phyloP scores from a whole-genome alignment of 2,888 invertebrate genomes.

The Drosophila falleni region DNA sequence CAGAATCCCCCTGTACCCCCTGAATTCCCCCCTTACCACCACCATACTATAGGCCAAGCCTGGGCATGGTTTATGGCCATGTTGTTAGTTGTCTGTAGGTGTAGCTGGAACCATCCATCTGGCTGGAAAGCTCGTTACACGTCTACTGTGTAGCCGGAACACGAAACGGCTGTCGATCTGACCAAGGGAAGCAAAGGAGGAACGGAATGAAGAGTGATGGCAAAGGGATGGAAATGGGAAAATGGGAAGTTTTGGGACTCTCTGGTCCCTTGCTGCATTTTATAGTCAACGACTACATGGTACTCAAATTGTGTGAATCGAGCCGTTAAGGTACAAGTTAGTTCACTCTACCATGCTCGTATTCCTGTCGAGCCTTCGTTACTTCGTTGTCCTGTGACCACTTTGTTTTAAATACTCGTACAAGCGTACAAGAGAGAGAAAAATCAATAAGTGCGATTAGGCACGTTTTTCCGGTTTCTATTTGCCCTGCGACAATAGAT shows the following conservation, averaged over 20 bases:
- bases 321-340: conserved; percentile 82
- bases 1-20: conserved; percentile 5
- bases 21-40: neutral
- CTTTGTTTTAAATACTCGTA: conserved; percentile 63
- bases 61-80: conserved; percentile 73
- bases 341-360: conserved; percentile 74
- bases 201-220: neutral
- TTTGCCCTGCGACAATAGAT: conserved; percentile 57
- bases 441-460: conserved; percentile 82
- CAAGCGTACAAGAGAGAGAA: conserved; percentile 36
- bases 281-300: conserved; percentile 74
- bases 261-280: conserved; percentile 65
- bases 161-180: conserved; percentile 48
- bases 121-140: conserved; percentile 74
- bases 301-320: conserved; percentile 81
- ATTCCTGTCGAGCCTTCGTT: conserved; percentile 24
- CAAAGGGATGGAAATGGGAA: neutral
- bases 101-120: conserved; percentile 71
- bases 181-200: conserved; percentile 9
- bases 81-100: conserved; percentile 67
- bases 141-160: conserved; percentile 66
- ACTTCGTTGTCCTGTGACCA: conserved; percentile 33
- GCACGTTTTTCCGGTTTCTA: conserved; percentile 77
- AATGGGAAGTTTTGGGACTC: conserved; percentile 7
- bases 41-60: conserved; percentile 17